A percentile compares a stretch with the other conserved stretches of the same genome.
Evolutionary conservation across 2,797 vertebrate species (phyloP).

Genomic region (Phataginus tricuspis): DNA sequence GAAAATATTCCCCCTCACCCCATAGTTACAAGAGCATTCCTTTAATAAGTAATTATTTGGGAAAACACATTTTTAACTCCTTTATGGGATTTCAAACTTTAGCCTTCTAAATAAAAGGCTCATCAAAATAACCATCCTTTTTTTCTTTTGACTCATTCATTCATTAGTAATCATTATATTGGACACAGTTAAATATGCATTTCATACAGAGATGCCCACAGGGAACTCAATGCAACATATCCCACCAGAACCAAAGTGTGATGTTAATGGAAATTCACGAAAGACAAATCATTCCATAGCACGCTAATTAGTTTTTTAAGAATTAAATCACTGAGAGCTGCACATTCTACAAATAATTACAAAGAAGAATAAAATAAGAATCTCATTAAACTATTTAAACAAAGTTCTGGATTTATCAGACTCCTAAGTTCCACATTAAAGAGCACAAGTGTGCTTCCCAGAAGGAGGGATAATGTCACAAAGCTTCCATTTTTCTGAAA

Average conservation of each 20-base stretch:
- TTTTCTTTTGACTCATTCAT: constrained; percentile 30
- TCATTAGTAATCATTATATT: constrained; percentile 59
- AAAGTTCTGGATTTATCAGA: constrained; percentile 75
- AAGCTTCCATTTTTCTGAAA: constrained; percentile 78
- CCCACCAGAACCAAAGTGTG: constrained; percentile 59
- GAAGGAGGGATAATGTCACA: constrained; percentile 79
- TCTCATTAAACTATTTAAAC: constrained; percentile 76
- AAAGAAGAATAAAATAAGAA: constrained; percentile 76
- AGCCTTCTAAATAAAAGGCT: constrained; percentile 28
- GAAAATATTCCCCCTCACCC: no score
- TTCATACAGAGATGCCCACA: constrained; percentile 57
- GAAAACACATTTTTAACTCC: not conserved
- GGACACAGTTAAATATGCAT: constrained; percentile 69
- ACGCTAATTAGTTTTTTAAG: constrained; percentile 73
- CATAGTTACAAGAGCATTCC: no score
- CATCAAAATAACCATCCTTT: not conserved
- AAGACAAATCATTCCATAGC: constrained; percentile 72
- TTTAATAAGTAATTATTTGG: constrained; percentile 27
- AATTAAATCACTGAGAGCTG: constrained; percentile 69
- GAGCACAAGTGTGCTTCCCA: constrained; percentile 69
- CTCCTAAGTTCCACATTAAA: constrained; percentile 71
- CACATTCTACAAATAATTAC: constrained; percentile 75
- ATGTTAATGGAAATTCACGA: constrained; percentile 66
- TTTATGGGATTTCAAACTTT: constrained; percentile 42
- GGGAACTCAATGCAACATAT: constrained; percentile 46